Conservation (phyloP, 2,113 vertebrate species). For the Pteropus alecto region DNA sequence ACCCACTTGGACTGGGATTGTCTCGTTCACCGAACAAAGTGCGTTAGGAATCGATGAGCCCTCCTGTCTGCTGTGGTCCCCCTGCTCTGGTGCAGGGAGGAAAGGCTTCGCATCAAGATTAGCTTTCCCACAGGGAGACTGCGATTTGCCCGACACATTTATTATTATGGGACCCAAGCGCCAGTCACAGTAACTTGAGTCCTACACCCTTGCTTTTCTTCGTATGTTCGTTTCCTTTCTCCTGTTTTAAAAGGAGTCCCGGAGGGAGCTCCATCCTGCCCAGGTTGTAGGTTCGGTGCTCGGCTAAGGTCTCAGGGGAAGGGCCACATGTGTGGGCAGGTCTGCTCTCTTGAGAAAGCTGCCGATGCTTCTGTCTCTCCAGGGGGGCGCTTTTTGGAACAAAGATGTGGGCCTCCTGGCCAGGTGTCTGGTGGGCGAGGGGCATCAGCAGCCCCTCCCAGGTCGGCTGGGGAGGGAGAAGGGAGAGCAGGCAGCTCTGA, state of each 20-base stretch:
- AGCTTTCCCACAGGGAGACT: slow-evolving; percentile 15
- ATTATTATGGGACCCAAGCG: slow-evolving; percentile 53
- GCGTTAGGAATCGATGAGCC: slow-evolving; percentile 66
- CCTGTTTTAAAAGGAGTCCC: background rate
- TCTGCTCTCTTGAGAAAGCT: background rate
- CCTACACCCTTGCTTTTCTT: background rate
- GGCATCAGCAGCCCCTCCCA: background rate
- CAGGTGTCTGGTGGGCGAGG: background rate
- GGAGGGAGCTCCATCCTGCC: slow-evolving; percentile 16
- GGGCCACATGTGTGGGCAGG: too few species aligned
- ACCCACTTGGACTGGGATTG: background rate
- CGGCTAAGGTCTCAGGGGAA: background rate
- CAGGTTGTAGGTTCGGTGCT: background rate
- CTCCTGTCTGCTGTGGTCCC: background rate
- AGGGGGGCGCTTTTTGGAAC: background rate
- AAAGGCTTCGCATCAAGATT: slow-evolving; percentile 62
- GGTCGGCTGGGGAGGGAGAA: background rate
- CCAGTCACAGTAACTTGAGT: background rate
- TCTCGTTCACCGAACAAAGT: slow-evolving; percentile 31
- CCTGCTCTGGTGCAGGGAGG: slow-evolving; percentile 9
- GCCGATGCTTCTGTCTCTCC: background rate
- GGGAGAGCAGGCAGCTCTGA: slow-evolving; percentile 2
- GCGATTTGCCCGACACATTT: slow-evolving; percentile 61
- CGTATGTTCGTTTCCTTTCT: background rate
- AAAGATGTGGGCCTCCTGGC: background rate